Percentiles rank a stretch among this genome's conserved stretches.
Evolutionary conservation across 2,888 invertebrate genomes (phyloP).

Genomic region (Eremobia ochroleuca): DNA sequence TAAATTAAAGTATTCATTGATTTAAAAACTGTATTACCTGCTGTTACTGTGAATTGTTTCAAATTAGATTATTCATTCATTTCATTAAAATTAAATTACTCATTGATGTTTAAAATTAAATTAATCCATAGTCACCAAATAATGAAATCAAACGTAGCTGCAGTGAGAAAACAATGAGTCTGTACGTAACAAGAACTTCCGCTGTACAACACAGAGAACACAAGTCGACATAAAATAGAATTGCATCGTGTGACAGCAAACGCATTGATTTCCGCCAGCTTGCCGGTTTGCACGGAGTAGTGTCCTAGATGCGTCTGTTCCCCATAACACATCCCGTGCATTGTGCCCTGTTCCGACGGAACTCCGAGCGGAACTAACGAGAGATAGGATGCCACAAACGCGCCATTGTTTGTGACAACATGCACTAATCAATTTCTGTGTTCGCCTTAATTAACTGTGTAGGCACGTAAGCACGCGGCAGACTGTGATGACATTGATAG

Average conservation of each 20-base stretch:
- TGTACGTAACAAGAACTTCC: background rate
- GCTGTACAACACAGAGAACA: background rate
- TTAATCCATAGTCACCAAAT: background rate
- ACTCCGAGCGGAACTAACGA: constrained; percentile 44
- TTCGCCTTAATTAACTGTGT: constrained; percentile 33
- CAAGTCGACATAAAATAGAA: constrained; percentile 13
- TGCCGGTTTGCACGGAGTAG: constrained; percentile 11
- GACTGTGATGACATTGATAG: constrained; percentile 25
- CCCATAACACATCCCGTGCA: constrained; percentile 34
- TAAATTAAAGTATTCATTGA: too few relatives aligned
- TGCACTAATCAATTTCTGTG: constrained; percentile 44
- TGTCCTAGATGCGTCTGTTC: constrained; percentile 30
- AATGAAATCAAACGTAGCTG: background rate
- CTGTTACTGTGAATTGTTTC: too few relatives aligned
- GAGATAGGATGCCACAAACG: constrained; percentile 26
- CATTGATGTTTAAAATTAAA: too few relatives aligned
- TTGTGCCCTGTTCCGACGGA: constrained; percentile 45
- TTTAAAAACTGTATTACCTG: too few relatives aligned
- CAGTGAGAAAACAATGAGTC: background rate
- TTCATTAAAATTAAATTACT: too few relatives aligned
- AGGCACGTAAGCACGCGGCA: background rate
- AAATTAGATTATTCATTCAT: too few relatives aligned
- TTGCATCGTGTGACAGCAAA: constrained; percentile 14
- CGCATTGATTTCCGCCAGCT: constrained; percentile 24
- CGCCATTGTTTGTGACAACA: constrained; percentile 36